phyloP scores from a whole-genome alignment of 2,797 vertebrate species.

The Spinus pinus region DNA sequence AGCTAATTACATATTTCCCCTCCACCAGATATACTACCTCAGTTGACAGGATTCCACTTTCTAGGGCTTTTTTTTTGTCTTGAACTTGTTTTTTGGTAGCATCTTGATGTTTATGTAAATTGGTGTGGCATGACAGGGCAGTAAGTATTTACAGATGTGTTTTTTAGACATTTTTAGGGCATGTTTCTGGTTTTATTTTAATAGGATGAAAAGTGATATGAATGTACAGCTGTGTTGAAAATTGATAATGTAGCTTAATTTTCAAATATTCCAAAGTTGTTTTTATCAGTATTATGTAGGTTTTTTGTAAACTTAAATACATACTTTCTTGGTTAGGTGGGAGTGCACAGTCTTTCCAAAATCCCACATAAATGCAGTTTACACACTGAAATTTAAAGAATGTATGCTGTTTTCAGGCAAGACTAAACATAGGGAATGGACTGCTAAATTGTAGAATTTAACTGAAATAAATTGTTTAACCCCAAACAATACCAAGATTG shows the following conservation, averaged over 20 bases:
- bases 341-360: slow-evolving; percentile 63
- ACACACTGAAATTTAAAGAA: slow-evolving; percentile 56
- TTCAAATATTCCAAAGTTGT: slow-evolving; percentile 72
- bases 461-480: slow-evolving; percentile 25
- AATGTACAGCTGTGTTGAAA: slow-evolving; percentile 69
- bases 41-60: slow-evolving; percentile 75
- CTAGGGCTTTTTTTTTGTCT: slow-evolving; percentile 70
- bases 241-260: slow-evolving; percentile 69
- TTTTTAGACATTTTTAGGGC: slow-evolving; percentile 56
- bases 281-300: slow-evolving; percentile 74
- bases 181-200: slow-evolving; percentile 70
- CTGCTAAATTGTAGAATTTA: slow-evolving; percentile 6
- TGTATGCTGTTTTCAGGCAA: slow-evolving; percentile 6
- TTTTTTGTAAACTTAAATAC: slow-evolving; percentile 68
- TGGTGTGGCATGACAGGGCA: slow-evolving; percentile 59
- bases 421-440: neutral
- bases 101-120: slow-evolving; percentile 57
- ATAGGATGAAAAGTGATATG: slow-evolving; percentile 58
- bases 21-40: slow-evolving; percentile 77
- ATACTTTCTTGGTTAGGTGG: slow-evolving; percentile 69
- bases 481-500: neutral
- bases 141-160: slow-evolving; percentile 29
- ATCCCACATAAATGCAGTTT: slow-evolving; percentile 69
- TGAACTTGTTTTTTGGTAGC: slow-evolving; percentile 68
- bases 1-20: neutral